These are phyloP conservation scores for Chamaea fasciata DNA, from an alignment of 2,113 vertebrate genomes.

Conservation along the genomic window DNA sequence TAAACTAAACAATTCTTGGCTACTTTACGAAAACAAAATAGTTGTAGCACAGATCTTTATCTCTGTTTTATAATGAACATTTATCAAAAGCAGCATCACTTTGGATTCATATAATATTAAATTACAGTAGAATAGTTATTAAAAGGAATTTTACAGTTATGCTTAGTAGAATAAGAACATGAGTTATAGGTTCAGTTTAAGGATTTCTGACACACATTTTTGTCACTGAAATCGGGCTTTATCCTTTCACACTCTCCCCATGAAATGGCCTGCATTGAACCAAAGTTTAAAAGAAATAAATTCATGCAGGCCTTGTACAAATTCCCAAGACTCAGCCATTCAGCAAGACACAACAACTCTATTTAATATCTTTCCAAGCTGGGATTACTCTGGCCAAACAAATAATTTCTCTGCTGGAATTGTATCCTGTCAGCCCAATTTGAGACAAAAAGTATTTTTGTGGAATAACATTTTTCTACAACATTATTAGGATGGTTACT, in stretches of 20 bases:
- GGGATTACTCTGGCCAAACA: neutral
- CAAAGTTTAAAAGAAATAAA: neutral
- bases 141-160: neutral
- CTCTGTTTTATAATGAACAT: neutral
- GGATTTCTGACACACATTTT: neutral
- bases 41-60: neutral
- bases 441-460: neutral
- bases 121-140: neutral
- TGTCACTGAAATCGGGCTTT: neutral
- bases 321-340: neutral
- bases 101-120: neutral
- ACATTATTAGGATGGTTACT: neutral
- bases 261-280: neutral
- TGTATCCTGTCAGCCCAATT: neutral
- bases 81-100: neutral
- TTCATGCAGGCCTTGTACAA: neutral
- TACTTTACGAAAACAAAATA: neutral
- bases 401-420: neutral
- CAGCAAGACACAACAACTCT: neutral
- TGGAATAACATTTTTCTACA: neutral
- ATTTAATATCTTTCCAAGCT: neutral
- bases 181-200: neutral
- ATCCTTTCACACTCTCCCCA: neutral
- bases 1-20: neutral
- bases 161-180: neutral